A percentile compares a stretch with the other conserved stretches of the same genome.
phyloP scores from a whole-genome alignment of 2,888 invertebrate genomes.

The Liopterus haemorrhoidalis region DNA sequence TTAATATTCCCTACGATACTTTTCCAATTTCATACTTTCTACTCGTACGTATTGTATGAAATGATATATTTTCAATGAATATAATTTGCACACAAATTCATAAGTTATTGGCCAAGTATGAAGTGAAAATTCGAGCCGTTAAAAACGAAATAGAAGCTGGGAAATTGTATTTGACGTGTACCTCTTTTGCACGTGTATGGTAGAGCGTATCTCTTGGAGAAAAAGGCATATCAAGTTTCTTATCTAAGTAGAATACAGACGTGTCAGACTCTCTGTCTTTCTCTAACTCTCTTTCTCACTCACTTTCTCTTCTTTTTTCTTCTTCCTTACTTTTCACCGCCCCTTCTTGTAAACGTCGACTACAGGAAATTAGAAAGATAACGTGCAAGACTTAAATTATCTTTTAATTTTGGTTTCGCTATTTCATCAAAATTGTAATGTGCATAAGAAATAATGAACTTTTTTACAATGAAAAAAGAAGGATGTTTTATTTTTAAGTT shows the following conservation, averaged over 20 bases:
- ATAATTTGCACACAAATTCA: no score
- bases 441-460: neutral
- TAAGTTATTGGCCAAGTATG: no score
- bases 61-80: no score
- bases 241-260: neutral
- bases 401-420: slow-evolving; percentile 8
- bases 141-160: slow-evolving; percentile 12
- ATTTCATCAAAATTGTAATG: slow-evolving; percentile 2
- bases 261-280: neutral
- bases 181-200: slow-evolving; percentile 3
- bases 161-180: slow-evolving; percentile 16
- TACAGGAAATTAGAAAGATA: slow-evolving; percentile 10
- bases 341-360: no score
- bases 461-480: neutral
- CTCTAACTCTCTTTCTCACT: neutral
- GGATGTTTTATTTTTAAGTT: neutral
- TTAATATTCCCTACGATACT: no score
- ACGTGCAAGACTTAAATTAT: slow-evolving; percentile 7
- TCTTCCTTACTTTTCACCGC: slow-evolving; percentile 1
- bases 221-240: slow-evolving; percentile 13
- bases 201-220: neutral
- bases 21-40: no score
- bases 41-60: no score
- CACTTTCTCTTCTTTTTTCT: slow-evolving; percentile 3
- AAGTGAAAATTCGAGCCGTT: no score